Evolutionary conservation across 2,797 vertebrate species (phyloP), one percentile per base, ranked within the genome.

Genomic region (Acanthornis magna): DNA sequence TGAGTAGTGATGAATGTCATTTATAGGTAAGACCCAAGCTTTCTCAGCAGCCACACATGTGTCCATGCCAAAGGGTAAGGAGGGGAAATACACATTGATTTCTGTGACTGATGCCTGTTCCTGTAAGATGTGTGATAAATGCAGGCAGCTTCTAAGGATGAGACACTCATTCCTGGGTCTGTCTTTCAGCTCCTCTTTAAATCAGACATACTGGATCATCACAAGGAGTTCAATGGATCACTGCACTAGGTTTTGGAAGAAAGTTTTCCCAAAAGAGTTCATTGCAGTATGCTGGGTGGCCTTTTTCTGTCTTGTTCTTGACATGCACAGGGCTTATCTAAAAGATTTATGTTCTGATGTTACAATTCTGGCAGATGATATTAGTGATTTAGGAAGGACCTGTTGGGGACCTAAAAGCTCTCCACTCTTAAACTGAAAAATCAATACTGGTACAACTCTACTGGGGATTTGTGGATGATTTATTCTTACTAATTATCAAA

Each of bases 311-410:
- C 72, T 76, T 61, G 13, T 57, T 93, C 75, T 83, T 91, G 38
- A 85, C 48, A 42, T 29, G 45, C 43, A 76, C 48, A 80, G 58
- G 12, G 47, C 17, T 89, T 94, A 79, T 75, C 55, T 89, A 54
- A 32, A 47, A 83, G 79, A 95, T 83, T 94, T 95, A 92, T 80
- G 42, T 65, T 63, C 21, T 23, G n/a, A 4, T 66, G 21, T 51
- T 83, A 42, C 72, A 80, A 67, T 89, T 95, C 87, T 94, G 93
- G 68, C 93, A 93, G 81, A 92, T 87, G 40, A 87, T 96, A 91
- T 82, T 76, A 71, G 81, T 91, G 95, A 95, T 96, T 96, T 94
- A 93, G 78, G 60, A 91, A 74, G 74, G 53, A 89, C 43, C 78
- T 79, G 22, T 74, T 91, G 53, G 48, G 20, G 32, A 89, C 13